These are phyloP conservation scores for Acleris sparsana DNA, from an alignment of 2,888 invertebrate genomes.

Conservation along the genomic window DNA sequence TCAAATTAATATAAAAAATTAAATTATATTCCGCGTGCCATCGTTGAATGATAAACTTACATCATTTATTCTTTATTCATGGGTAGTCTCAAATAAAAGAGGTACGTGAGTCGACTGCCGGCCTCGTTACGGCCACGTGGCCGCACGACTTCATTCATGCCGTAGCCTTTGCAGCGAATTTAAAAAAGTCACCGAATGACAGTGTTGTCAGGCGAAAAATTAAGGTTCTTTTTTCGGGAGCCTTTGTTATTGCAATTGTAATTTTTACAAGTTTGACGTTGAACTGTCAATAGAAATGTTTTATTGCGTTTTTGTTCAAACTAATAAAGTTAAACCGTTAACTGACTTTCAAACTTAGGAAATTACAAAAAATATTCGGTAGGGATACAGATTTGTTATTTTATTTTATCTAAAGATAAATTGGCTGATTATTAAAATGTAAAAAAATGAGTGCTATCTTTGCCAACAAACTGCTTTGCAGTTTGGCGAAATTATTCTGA, in stretches of 20 bases:
- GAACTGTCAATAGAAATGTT: too few relatives aligned
- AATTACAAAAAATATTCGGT: too few relatives aligned
- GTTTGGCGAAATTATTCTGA: too few relatives aligned
- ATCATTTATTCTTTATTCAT: slow-evolving; percentile 15
- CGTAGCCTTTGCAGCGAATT: slow-evolving; percentile 6
- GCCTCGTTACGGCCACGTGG: slow-evolving; percentile 1
- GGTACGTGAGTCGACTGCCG: slow-evolving; percentile 4
- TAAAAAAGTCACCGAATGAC: background rate
- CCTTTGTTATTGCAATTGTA: background rate
- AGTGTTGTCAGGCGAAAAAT: slow-evolving; percentile 5
- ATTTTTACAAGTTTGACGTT: background rate
- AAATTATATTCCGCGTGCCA: background rate
- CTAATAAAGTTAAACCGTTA: background rate
- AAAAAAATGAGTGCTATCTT: too few relatives aligned
- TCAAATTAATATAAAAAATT: background rate
- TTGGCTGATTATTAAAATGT: too few relatives aligned
- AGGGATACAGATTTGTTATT: too few relatives aligned
- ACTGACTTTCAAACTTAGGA: background rate
- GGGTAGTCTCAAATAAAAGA: slow-evolving; percentile 6
- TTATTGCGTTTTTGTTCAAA: too few relatives aligned
- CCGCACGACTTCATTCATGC: slow-evolving; percentile 4
- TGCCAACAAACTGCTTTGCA: too few relatives aligned
- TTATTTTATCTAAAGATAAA: too few relatives aligned
- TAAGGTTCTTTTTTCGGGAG: background rate
- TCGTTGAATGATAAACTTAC: slow-evolving; percentile 11